Evolutionary conservation across 2,888 invertebrate genomes (phyloP).

Genomic region (Drosophila sordidapex): DNA sequence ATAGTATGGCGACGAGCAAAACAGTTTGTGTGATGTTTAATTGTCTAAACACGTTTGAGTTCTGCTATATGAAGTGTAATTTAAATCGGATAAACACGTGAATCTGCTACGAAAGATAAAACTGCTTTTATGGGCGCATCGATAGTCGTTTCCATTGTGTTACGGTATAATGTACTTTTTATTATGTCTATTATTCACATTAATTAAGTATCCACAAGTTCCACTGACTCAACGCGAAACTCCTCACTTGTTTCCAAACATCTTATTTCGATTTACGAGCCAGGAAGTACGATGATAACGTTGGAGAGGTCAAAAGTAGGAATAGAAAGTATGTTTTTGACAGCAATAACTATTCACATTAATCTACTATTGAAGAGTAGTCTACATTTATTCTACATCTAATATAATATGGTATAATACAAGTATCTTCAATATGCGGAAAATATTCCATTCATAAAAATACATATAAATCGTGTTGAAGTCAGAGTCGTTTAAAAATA

Average conservation of each 20-base stretch:
- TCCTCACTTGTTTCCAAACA: neutral
- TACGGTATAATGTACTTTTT: neutral
- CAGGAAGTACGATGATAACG: neutral
- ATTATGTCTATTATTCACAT: neutral
- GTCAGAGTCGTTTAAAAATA: neutral
- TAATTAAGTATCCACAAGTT: neutral
- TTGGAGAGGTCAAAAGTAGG: neutral
- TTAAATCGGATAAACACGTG: conserved; percentile 3
- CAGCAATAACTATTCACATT: neutral
- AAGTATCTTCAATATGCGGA: neutral
- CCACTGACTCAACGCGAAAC: neutral
- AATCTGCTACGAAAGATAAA: conserved; percentile 13
- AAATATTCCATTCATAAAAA: neutral
- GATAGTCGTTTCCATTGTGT: neutral
- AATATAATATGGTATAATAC: neutral
- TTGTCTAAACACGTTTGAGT: conserved; percentile 4
- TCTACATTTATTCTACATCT: too few relatives aligned
- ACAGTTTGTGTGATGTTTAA: conserved; percentile 10
- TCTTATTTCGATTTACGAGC: neutral
- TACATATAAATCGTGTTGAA: neutral
- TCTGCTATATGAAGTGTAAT: neutral
- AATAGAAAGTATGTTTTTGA: neutral
- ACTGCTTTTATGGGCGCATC: neutral
- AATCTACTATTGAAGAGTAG: neutral
- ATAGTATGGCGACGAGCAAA: neutral